Conservation (phyloP, 2,113 vertebrate species). For the Oreamnos americanus region DNA sequence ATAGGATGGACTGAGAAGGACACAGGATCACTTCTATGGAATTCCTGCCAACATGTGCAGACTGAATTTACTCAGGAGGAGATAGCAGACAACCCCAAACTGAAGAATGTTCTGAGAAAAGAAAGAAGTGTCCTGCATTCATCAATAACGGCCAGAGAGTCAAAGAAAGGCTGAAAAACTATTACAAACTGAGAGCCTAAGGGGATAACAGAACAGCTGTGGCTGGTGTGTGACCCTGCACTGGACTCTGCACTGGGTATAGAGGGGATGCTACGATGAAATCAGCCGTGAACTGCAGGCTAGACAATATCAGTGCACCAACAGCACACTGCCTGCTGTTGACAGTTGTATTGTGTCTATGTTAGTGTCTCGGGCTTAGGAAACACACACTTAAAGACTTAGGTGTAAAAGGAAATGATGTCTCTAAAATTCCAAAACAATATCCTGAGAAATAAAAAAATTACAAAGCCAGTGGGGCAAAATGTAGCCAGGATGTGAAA, state of each 20-base stretch:
- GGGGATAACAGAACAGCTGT: background rate
- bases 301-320: background rate
- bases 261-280: background rate
- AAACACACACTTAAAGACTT: background rate
- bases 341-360: background rate
- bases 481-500: background rate
- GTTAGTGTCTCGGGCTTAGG: background rate
- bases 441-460: background rate
- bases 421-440: background rate
- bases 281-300: background rate
- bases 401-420: background rate
- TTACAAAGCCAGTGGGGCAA: background rate
- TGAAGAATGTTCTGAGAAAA: background rate
- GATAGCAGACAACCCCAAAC: background rate
- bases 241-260: background rate
- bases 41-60: too few relatives aligned
- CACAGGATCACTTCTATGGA: background rate
- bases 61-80: background rate
- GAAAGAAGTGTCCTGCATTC: background rate
- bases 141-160: background rate
- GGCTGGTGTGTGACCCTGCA: rapidly evolving
- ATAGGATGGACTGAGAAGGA: background rate
- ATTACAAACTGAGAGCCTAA: background rate
- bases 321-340: background rate
- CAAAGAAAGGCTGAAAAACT: background rate